These are phyloP conservation scores for Pemphigus obesinymphae DNA, from an alignment of 1,140 invertebrate genomes.

Conservation along the genomic window DNA sequence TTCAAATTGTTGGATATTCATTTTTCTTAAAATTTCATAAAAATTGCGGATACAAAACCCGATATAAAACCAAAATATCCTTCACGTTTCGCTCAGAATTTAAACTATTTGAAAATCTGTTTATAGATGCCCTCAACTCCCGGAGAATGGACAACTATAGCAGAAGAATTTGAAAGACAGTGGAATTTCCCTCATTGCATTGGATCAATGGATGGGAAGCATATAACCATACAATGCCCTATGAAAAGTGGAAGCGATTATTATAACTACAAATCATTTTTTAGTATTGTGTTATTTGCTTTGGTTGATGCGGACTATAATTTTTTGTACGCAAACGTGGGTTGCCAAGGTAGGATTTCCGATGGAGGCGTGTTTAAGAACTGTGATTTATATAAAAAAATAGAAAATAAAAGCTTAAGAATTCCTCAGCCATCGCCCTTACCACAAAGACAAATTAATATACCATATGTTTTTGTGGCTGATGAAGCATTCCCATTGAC, in stretches of 20 bases:
- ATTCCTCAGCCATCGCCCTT: not conserved
- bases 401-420: constrained; percentile 43
- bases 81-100: no score
- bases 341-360: constrained; percentile 46
- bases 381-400: constrained; percentile 44
- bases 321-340: constrained; percentile 45
- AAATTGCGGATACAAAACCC: no score
- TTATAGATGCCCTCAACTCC: constrained; percentile 45
- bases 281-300: no score
- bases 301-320: no score
- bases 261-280: no score
- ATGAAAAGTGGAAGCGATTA: constrained; percentile 45
- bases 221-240: constrained; percentile 50
- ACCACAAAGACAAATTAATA: not conserved
- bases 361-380: constrained; percentile 51
- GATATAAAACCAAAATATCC: no score
- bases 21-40: no score
- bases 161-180: constrained; percentile 46
- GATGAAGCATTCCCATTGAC: constrained; percentile 55
- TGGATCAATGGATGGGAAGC: constrained; percentile 51
- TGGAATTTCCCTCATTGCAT: constrained; percentile 48
- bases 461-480: constrained; percentile 49
- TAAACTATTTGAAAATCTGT: not conserved
- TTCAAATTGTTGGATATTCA: no score
- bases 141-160: constrained; percentile 49